Evolutionary conservation across 2,113 vertebrate species (phyloP).

Genomic region (Sialia sialis): DNA sequence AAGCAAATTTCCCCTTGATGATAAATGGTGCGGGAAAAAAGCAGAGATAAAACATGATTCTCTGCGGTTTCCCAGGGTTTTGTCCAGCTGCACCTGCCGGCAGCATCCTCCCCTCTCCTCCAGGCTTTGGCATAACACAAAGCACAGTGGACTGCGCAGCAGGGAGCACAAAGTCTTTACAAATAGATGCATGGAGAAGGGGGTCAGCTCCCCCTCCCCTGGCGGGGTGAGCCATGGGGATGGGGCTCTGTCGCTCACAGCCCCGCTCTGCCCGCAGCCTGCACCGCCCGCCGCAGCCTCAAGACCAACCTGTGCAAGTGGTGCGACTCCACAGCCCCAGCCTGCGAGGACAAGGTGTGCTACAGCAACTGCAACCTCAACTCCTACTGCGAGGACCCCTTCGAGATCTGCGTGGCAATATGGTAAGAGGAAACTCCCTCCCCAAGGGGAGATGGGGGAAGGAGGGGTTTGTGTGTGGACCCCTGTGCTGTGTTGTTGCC

Average conservation of each 20-base stretch:
- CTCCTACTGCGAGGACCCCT: constrained; percentile 78
- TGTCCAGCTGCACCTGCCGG: not conserved
- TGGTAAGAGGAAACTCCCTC: constrained; percentile 70
- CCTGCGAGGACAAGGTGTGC: constrained; percentile 80
- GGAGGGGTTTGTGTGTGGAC: accelerated
- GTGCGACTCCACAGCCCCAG: constrained; percentile 78
- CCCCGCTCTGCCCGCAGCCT: constrained; percentile 27
- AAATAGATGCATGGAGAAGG: accelerated
- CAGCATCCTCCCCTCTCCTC: not conserved
- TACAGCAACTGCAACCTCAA: constrained; percentile 84
- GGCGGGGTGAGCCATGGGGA: accelerated
- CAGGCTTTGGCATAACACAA: not conserved
- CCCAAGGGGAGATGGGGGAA: accelerated
- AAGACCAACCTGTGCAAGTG: constrained; percentile 85
- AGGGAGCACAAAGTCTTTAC: not conserved
- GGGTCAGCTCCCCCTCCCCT: accelerated
- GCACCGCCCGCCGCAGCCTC: constrained; percentile 69
- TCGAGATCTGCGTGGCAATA: constrained; percentile 86
- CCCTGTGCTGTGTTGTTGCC: not conserved
- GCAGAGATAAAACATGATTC: not conserved
- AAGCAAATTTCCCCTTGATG: not conserved
- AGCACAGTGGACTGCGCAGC: not conserved
- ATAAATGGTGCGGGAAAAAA: not conserved
- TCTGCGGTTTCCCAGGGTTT: not conserved
- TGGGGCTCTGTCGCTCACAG: accelerated